phyloP scores from a whole-genome alignment of 1,140 invertebrate genomes.

The Agrypnia vestita region DNA sequence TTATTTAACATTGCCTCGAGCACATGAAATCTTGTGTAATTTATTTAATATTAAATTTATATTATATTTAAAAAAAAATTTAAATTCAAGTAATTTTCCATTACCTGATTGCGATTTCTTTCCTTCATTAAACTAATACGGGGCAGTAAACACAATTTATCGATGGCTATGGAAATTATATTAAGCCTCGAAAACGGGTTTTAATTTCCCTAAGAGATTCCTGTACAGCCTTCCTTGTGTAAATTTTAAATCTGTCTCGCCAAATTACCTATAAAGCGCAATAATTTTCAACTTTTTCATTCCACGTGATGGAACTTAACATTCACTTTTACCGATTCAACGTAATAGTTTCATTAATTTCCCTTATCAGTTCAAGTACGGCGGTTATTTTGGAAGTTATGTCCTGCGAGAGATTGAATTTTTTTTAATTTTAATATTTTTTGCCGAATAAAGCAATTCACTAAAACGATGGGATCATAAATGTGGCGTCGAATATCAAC shows the following conservation, averaged over 20 bases:
- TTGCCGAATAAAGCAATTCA: constrained; percentile 21
- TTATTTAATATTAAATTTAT: too few species aligned
- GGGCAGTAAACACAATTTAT: neutral
- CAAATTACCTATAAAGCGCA: neutral
- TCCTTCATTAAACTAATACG: neutral
- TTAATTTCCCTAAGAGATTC: neutral
- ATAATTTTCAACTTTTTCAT: neutral
- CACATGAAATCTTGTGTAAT: too few species aligned
- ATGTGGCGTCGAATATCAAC: too few species aligned
- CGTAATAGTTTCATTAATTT: constrained; percentile 13
- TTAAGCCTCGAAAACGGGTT: neutral
- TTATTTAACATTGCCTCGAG: too few species aligned
- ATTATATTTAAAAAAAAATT: too few species aligned
- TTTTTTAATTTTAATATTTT: constrained; percentile 4
- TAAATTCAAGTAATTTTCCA: too few species aligned
- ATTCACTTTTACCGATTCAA: neutral
- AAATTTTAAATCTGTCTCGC: neutral
- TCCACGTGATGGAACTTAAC: neutral
- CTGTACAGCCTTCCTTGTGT: neutral
- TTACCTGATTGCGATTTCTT: too few species aligned
- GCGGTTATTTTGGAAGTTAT: constrained; percentile 14
- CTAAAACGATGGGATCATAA: neutral
- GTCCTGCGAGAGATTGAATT: neutral
- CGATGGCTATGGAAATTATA: neutral
- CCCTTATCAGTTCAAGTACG: constrained; percentile 13